Conservation (phyloP, 2,888 invertebrate genomes). For the Sipha maydis region DNA sequence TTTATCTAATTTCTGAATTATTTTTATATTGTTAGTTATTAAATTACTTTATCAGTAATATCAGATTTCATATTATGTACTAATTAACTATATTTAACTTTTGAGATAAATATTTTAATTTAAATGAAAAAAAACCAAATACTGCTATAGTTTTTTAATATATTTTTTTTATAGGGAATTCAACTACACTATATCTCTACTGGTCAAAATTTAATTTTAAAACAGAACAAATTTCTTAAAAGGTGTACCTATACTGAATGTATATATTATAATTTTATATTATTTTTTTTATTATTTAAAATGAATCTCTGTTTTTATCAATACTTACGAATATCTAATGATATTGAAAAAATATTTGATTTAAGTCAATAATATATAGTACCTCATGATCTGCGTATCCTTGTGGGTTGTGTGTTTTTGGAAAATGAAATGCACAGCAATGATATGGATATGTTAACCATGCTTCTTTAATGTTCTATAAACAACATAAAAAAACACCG, state of each 20-base stretch:
- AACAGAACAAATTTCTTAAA: no score
- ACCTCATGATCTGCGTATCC: constrained; percentile 75
- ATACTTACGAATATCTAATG: constrained; percentile 64
- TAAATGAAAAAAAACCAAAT: no score
- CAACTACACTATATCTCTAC: not conserved
- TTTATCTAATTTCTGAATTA: no score
- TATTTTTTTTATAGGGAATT: not conserved
- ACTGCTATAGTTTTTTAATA: not conserved
- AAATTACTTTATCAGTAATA: no score
- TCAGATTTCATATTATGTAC: no score
- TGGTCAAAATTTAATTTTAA: no score
- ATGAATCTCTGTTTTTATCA: not conserved
- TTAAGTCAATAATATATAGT: not conserved
- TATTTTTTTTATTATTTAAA: not conserved
- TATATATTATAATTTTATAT: not conserved
- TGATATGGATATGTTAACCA: constrained; percentile 87
- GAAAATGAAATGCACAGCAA: constrained; percentile 89
- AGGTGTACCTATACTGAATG: no score
- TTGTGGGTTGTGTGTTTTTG: constrained; percentile 81
- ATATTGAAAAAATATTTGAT: not conserved
- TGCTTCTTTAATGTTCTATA: constrained; percentile 76
- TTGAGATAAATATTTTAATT: no score
- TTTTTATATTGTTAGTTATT: no score
- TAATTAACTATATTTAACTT: no score
- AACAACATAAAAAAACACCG: constrained; percentile 61